Base-by-base conservation (phyloP, 1,140 invertebrate genomes). In the Phymastichus coffea region DNA sequence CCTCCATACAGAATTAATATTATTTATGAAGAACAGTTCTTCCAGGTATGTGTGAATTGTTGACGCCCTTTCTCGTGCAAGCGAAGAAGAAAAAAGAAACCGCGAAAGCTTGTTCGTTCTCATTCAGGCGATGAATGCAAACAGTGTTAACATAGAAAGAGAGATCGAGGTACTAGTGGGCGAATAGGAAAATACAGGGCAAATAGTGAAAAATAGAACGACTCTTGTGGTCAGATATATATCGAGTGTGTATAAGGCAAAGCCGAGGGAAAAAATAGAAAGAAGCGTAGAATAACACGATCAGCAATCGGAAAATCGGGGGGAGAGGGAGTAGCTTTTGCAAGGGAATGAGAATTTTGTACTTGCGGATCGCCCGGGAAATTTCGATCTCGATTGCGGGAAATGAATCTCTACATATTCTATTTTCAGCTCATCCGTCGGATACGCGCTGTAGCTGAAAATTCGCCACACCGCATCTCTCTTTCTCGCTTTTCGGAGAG, bases 311-410 rank as follows among this genome's bases (percentile, higher is more conserved):
- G 20, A 26, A 52, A 52, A 59, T 44, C 15, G 41, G 33, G 53
- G n/a, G n/a, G n/a, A n/a, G n/a, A n/a, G n/a, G n/a, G 40, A 60
- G 57, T 53, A 60, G 41, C 49, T 53, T 60, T 52, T 53, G 33
- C 48, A 53, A 59, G 57, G 30, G 33, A 60, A 60, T 53, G 57
- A 53, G 49, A 60, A 60, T 53, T 60, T 60, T 60, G 49, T 60
- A 60, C 49, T 47, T 52, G 33, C 23, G 41, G 22, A 53, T 53
- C 30, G 33, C 15, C 33, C 19, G 33, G 49, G 26, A 57, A 58
- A 58, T 58, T 60, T 44, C 49, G 28, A 60, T 60, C 53, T 47
- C 49, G 48, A 60, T 60, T 17, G 41, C n/a, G 38, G 38, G 28
- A 53, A 54, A 60, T 60, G 57, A 60, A 60, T 53, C 57, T 47